Base-by-base conservation (phyloP, 2,113 vertebrate species). In the Cricetomys ansorgei region DNA sequence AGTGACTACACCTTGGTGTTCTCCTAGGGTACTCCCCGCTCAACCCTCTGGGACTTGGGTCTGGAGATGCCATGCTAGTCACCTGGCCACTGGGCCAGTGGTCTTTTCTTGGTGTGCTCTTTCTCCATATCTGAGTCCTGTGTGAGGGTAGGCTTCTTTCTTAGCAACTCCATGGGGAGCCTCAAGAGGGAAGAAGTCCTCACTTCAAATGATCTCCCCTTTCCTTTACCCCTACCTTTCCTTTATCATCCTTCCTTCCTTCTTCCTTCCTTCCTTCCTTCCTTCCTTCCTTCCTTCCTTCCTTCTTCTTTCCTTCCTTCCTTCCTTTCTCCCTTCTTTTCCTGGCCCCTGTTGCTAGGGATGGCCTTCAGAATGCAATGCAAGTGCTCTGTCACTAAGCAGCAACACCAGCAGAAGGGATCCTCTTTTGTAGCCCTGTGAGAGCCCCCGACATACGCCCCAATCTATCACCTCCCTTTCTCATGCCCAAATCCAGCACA, bases 401-500 rank as follows among this genome's bases (percentile, higher is more conserved):
- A 34, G 0, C 29, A 45, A 17, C 17, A 13, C 55, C 76, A 55
- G 9, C 9, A 27, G 19, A 25, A 80, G 62, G 50, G 75, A 12
- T 53, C 79, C 77, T 55, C n/a, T 16, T 62, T 7, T 3, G 3
- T 0, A 21, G n/a, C 81, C n/a, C 65, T 13, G 6, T 1, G 72
- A 65, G n/a, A 50, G 34, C 5, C 11, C 12, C 48, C 21, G 3
- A 16, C 0, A 0, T 15, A 12, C 1, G 0, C 67, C 79, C 12
- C 3, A 50, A 21, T 34, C 84, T 37, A 70, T 55, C 48, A 29
- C 37, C 7, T 29, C 65, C 23, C 16, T 29, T 17, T 29, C 64
- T 87, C 45, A 25, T 53, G 45, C 37, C 85, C 48, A 69, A 70
- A 53, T 27, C 64, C 45, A 87, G 16, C 34, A 34, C 23, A 29